A percentile compares a stretch with the other conserved stretches of the same genome.
Conservation (phyloP, 2,113 vertebrate genomes). For the Orthonyx spaldingii region DNA sequence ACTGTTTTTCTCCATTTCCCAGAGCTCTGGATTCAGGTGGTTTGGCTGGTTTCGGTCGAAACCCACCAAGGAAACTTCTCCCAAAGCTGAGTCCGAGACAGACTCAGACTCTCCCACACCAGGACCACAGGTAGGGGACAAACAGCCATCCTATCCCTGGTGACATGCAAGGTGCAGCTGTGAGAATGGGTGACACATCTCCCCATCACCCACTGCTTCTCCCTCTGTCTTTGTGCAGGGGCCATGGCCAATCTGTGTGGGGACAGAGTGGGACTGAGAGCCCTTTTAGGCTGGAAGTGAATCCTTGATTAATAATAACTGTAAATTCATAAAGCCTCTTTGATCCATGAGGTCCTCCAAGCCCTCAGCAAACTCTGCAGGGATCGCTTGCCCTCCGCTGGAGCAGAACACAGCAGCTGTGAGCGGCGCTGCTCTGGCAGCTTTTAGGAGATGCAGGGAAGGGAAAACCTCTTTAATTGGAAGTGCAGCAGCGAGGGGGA, state of each 20-base stretch:
- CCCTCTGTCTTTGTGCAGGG: rapidly evolving
- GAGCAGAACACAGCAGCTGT: neutral
- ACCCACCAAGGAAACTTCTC: slow-evolving; percentile 27
- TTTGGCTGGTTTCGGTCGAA: slow-evolving; percentile 87
- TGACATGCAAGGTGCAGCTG: neutral
- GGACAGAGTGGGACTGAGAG: rapidly evolving
- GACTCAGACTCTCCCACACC: neutral
- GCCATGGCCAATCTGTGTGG: neutral
- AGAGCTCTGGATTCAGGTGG: slow-evolving; percentile 83
- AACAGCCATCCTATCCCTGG: neutral
- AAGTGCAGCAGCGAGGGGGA: neutral
- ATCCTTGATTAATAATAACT: neutral
- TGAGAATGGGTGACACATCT: neutral
- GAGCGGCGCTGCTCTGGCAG: neutral
- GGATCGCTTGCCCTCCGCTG: rapidly evolving
- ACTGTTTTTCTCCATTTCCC: neutral
- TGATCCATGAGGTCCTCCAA: neutral
- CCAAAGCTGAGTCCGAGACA: neutral
- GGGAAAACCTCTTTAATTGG: neutral
- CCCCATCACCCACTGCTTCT: neutral
- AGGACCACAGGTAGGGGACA: neutral
- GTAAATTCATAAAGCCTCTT: neutral
- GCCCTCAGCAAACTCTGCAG: neutral
- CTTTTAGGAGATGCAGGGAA: neutral
- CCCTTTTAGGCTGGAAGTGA: neutral